Evolutionary conservation across 2,797 vertebrate genomes (phyloP), one percentile per base, ranked within the genome.

Genomic region (Moxostoma hubbsi): DNA sequence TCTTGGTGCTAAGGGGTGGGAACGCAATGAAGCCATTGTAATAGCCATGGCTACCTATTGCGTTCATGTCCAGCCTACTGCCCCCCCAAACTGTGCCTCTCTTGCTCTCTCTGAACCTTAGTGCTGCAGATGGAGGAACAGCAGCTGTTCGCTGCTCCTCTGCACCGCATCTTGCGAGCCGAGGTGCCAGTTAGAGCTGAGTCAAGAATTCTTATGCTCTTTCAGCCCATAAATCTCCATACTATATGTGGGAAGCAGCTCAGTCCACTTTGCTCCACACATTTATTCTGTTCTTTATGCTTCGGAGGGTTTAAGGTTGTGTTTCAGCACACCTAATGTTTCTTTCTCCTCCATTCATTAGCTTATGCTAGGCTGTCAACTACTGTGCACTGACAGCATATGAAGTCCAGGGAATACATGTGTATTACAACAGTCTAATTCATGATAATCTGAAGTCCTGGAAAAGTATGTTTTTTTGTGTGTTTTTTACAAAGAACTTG

Each of bases 31-130:
- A 24, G 88, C 90, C 93, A 92, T 94, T 94, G 94, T 95, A 93
- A 94, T 93, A 95, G 93, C 93, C 90, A 91, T 18, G 86, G 90
- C 85, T 89, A 86, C 88, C 91, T 90, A 92, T 95, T 96, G 94
- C 96, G 92, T 91, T 90, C 75, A 54, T 63, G 75, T 80, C 77
- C 83, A 83, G 81, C 67, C 72, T 76, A 77, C 53, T 64, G 49
- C 24, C 18, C 18, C 18, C 18, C 18, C 18, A 79, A 58, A 18
- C 59, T 11, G 13, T 82, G 77, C 82, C 86, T 81, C 81, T 24
- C n/a, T 11, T 36, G 67, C 49, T 61, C 54, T 78, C 59, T 68
- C 43, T 46, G 68, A 78, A 63, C 68, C 11, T 65, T 53, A 72
- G 81, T 71, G 1, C 53, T 11, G 86, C 86, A 87, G 88, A 90